Evolutionary conservation across 2,113 vertebrate species (phyloP).

Genomic region (Zapus hudsonius): DNA sequence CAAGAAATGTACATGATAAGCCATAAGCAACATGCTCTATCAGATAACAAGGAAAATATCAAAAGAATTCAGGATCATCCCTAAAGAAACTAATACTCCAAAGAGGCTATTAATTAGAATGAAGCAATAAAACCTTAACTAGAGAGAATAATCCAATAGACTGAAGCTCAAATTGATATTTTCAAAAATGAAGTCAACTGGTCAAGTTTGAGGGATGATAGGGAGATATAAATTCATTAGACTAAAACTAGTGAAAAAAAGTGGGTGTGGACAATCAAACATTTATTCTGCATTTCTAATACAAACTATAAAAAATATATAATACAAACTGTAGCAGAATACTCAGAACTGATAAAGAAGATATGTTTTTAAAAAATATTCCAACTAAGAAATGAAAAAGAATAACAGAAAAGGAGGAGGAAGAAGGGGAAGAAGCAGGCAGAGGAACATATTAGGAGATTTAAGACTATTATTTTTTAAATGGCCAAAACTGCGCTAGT

Average conservation of each 20-base stretch:
- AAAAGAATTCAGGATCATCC: background rate
- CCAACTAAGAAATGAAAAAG: constrained; percentile 54
- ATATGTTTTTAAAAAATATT: constrained; percentile 45
- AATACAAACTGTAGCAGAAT: background rate
- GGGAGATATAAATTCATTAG: background rate
- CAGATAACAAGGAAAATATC: too few species aligned
- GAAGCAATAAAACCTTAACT: background rate
- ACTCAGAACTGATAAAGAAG: constrained; percentile 1
- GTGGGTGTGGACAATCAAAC: background rate
- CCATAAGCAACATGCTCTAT: background rate
- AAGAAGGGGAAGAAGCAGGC: too few species aligned
- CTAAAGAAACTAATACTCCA: background rate
- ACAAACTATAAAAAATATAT: background rate
- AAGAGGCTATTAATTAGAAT: constrained; percentile 8
- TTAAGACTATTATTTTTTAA: background rate
- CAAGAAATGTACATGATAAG: background rate
- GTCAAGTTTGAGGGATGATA: constrained; percentile 6
- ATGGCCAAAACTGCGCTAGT: constrained; percentile 2
- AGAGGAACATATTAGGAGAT: background rate
- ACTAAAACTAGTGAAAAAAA: constrained; percentile 40
- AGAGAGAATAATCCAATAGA: constrained; percentile 16
- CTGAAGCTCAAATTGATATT: background rate
- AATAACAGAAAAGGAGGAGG: background rate
- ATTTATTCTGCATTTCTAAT: constrained; percentile 40
- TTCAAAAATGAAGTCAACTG: constrained; percentile 45